Evolutionary conservation across 2,797 vertebrate genomes (phyloP).

Genomic region (Babyrousa celebensis): DNA sequence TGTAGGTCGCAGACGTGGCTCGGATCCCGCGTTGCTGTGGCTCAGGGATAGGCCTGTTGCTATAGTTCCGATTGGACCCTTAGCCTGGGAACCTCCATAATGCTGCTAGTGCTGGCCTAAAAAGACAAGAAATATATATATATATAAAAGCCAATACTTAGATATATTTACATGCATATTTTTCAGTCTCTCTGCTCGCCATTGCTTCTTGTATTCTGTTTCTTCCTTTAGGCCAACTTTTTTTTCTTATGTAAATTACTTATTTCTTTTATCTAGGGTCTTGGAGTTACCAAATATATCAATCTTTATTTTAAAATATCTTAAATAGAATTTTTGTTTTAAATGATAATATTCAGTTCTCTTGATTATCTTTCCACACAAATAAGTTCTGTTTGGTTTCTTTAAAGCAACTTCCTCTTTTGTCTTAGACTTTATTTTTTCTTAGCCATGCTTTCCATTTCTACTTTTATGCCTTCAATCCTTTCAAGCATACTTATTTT

Average conservation of each 20-base stretch:
- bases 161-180: not conserved
- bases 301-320: not conserved
- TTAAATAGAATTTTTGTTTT: not conserved
- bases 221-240: not conserved
- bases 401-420: not conserved
- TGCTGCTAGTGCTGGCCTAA: no score
- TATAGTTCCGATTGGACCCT: no score
- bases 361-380: not conserved
- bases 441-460: not conserved
- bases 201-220: not conserved
- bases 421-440: not conserved
- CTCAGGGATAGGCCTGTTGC: no score
- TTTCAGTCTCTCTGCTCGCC: not conserved
- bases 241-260: not conserved
- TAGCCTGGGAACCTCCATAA: no score
- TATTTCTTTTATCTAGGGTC: not conserved
- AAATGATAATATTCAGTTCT: not conserved
- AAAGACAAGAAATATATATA: not conserved
- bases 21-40: no score
- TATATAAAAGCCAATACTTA: not conserved
- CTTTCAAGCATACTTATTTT: slow-evolving; percentile 40
- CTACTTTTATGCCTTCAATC: not conserved
- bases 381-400: not conserved
- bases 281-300: not conserved
- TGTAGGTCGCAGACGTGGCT: no score